These are phyloP conservation scores for Clamator glandarius DNA, from an alignment of 2,797 vertebrate genomes.

Conservation along the genomic window DNA sequence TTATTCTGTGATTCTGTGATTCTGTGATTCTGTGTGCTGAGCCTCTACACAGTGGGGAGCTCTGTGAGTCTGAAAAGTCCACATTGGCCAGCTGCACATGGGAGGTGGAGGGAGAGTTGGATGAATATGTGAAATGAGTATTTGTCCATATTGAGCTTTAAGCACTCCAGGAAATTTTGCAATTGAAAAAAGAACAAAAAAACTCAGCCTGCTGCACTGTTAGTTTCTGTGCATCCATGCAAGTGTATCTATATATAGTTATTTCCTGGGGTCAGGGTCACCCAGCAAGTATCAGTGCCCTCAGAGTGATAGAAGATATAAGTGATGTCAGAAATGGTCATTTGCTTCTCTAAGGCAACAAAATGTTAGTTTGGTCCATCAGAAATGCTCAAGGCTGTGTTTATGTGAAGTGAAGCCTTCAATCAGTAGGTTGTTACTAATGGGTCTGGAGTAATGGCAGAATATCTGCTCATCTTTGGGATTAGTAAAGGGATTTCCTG, in stretches of 20 bases:
- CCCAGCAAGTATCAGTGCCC: not conserved
- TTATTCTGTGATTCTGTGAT: too few species aligned
- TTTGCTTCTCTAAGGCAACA: not conserved
- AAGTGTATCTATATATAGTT: not conserved
- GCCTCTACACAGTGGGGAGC: not conserved
- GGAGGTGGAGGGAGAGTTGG: not conserved
- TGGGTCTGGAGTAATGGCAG: not conserved
- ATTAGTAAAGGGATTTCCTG: not conserved
- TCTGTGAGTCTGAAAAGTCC: not conserved
- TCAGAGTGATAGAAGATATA: not conserved
- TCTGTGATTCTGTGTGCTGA: too few species aligned
- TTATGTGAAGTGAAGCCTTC: not conserved
- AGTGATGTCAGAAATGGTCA: not conserved
- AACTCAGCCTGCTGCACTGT: not conserved
- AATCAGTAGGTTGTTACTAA: not conserved
- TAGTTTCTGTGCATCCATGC: not conserved
- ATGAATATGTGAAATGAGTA: not conserved
- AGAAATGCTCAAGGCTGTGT: not conserved
- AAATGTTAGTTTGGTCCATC: not conserved
- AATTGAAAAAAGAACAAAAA: not conserved
- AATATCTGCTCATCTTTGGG: not conserved
- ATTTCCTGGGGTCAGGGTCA: not conserved
- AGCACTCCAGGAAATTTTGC: not conserved
- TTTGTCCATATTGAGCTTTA: not conserved
- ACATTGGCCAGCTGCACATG: rapidly evolving